These are phyloP conservation scores for Gisinianus flammeolus DNA, from an alignment of 2,888 invertebrate species.

Conservation along the genomic window DNA sequence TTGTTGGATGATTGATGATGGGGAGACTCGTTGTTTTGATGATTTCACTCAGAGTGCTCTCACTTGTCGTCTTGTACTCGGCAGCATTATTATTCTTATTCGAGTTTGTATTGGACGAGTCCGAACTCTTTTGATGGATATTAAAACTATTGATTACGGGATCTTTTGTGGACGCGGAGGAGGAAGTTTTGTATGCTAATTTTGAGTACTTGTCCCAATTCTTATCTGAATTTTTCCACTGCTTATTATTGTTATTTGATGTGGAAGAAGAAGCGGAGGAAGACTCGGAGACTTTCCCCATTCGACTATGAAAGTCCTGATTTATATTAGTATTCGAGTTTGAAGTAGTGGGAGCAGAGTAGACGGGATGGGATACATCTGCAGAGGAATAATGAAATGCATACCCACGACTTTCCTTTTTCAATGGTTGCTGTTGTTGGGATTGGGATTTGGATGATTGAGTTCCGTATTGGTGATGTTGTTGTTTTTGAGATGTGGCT, in stretches of 20 bases:
- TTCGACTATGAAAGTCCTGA: slow-evolving; percentile 53
- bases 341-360: slow-evolving; percentile 18
- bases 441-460: not conserved
- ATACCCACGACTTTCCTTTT: slow-evolving; percentile 57
- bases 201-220: slow-evolving; percentile 54
- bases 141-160: slow-evolving; percentile 53
- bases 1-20: slow-evolving; percentile 27
- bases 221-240: slow-evolving; percentile 44
- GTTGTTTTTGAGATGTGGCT: not conserved
- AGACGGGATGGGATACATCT: slow-evolving; percentile 51
- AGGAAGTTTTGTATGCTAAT: slow-evolving; percentile 48
- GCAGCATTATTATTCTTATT: slow-evolving; percentile 6
- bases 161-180: slow-evolving; percentile 18
- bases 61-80: slow-evolving; percentile 37
- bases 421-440: not conserved
- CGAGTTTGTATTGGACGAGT: not conserved
- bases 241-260: not conserved
- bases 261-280: not conserved
- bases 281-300: slow-evolving; percentile 52
- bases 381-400: slow-evolving; percentile 55
- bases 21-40: slow-evolving; percentile 25
- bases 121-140: slow-evolving; percentile 44
- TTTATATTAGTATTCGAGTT: not conserved
- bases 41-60: not conserved
- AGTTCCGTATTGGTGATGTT: not conserved